phyloP scores from a whole-genome alignment of 2,888 invertebrate species.

The Exephanes ischioxanthus region DNA sequence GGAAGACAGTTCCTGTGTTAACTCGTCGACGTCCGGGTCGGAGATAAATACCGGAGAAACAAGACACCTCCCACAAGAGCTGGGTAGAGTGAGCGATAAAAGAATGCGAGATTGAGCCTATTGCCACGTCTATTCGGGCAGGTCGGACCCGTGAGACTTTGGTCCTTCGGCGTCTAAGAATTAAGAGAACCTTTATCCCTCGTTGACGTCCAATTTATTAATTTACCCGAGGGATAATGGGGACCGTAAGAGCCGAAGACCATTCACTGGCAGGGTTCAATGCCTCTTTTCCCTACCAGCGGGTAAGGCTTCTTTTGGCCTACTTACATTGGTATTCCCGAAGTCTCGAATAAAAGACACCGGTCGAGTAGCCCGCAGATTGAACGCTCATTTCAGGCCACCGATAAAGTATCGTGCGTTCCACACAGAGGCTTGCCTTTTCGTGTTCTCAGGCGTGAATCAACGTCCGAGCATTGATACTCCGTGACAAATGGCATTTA shows the following conservation, averaged over 20 bases:
- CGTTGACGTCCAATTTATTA: conserved; percentile 80
- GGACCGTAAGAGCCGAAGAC: conserved; percentile 54
- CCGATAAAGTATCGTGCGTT: neutral
- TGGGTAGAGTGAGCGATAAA: neutral
- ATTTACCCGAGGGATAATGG: conserved; percentile 80
- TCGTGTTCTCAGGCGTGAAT: neutral
- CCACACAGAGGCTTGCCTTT: neutral
- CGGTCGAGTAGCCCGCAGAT: neutral
- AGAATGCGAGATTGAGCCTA: conserved; percentile 30
- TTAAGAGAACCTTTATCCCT: conserved; percentile 73
- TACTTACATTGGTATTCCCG: conserved; percentile 38
- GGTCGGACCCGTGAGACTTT: conserved; percentile 59
- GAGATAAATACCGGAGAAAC: conserved; percentile 47
- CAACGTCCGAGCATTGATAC: neutral
- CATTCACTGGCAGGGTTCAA: conserved; percentile 70
- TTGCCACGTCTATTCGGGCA: conserved; percentile 29
- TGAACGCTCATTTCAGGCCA: conserved; percentile 1
- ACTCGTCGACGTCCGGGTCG: conserved; percentile 15
- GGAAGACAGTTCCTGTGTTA: conserved; percentile 36
- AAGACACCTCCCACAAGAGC: conserved; percentile 1
- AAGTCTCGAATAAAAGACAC: conserved; percentile 7
- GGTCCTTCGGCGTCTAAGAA: conserved; percentile 47
- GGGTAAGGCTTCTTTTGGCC: conserved; percentile 50
- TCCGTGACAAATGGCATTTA: neutral
- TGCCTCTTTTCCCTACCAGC: conserved; percentile 68